Evolutionary conservation across 2,888 invertebrate genomes (phyloP), one percentile per base, ranked within the genome.

Genomic region (Chorisops tibialis): DNA sequence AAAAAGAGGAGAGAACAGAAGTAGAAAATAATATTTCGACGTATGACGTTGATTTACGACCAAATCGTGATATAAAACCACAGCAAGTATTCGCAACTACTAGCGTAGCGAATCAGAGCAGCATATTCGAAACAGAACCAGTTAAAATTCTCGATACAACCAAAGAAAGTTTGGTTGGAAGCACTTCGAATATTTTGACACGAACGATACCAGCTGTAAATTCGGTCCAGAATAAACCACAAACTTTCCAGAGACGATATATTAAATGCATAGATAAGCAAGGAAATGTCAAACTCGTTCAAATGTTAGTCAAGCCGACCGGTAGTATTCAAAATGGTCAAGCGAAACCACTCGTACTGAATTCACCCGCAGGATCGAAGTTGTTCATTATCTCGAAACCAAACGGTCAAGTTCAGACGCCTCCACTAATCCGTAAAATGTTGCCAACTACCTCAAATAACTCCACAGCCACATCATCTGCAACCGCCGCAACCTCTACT

Each of bases 181-280:
- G 2, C 30, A 30, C 7, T 30, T 2, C 30, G 5, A 5, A 30
- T 7, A 30, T 30, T 30, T 7, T 7, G 9, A 1, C 30, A 30
- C 30, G 9, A 30, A 1, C 3, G 2, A 2, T 22, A 16, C 11
- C 56, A 7, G 2, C 52, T 35, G 30, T 38, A 19, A 35, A 22
- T 4, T 41, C 45, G 38, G 22, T n/a, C 30, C 35, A 24, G 56
- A 35, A 18, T 48, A 35, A 59, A 43, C 39, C 64, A n/a, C 67
- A 69, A 64, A 61, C 70, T 18, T 67, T 71, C 5, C 69, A 70
- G 58, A 70, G 70, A 61, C 72, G 72, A 65, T 58, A 70, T 5
- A 68, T 72, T 0, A 70, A 72, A 48, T 68, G 71, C 35, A 67
- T 73, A 16, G 71, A 72, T 61, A 69, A 71, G 22, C 64, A 69